Evolutionary conservation across 2,113 vertebrate species (phyloP), one percentile per base, ranked within the genome.

Genomic region (Perognathus longimembris): DNA sequence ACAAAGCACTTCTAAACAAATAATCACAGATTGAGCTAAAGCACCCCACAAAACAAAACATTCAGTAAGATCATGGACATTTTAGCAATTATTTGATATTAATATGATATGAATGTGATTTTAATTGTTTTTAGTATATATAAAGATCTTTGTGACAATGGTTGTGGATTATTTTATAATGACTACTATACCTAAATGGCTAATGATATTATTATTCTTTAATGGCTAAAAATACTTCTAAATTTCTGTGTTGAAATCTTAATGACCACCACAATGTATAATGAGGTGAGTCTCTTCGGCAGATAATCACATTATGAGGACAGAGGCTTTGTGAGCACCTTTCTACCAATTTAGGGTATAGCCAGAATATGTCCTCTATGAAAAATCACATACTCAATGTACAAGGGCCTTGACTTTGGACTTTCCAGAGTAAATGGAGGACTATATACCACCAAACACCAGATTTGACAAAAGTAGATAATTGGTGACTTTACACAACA

Each of bases 321-420:
- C 0, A 54, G 12, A 24, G 30, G 0, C 20, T 30, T 38, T 4
- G 22, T 40, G 14, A 63, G 9, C 8, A 15, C 26, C 22, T 3
- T 36, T 45, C 22, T n/a, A 2, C 24, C 24, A 32, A 4, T 0
- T 3, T 26, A 83, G 14, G 1, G 45, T 70, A 5, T 0, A 38
- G 9, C 20, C 20, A 20, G 7, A 75, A 32, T 12, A 15, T 26
- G 11, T 8, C 28, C 26, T 61, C 6, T 42, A 1, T 15, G 32
- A 61, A 50, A 10, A 26, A 76, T 40, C 28, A 61, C 4, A 38
- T 5, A n/a, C 6, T 18, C 1, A 32, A 3, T 67, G 38, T 8
- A 3, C 26, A 22, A 10, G 6, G 22, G 1, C 14, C 12, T 61
- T 59, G 32, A 69, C 21, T 26, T 69, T 45, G 20, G 5, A 50